Evolutionary conservation across 2,797 vertebrate genomes (phyloP).

Genomic region (Muraenolepis orangiensis): DNA sequence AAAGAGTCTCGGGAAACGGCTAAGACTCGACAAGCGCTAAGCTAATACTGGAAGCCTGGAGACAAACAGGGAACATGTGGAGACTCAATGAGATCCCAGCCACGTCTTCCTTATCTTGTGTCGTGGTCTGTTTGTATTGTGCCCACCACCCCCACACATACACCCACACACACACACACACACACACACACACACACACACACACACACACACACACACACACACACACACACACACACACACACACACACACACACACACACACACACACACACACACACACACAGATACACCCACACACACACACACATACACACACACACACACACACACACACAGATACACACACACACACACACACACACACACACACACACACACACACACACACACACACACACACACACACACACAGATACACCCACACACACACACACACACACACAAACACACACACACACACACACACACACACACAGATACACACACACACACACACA

Average conservation of each 20-base stretch:
- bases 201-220: constrained; percentile 1
- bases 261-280: neutral
- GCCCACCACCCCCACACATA: neutral
- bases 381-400: neutral
- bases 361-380: neutral
- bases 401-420: neutral
- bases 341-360: neutral
- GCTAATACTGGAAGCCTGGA: neutral
- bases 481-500: neutral
- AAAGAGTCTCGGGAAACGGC: neutral
- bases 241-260: constrained; percentile 5
- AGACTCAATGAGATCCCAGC: constrained; percentile 1
- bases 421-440: neutral
- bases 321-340: neutral
- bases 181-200: neutral
- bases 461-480: constrained; percentile 2
- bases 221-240: neutral
- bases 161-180: neutral
- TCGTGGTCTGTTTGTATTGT: neutral
- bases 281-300: neutral
- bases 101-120: neutral
- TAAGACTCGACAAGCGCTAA: constrained; percentile 2
- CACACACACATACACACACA: neutral
- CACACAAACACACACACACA: neutral
- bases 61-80: neutral